A percentile compares a stretch with the other conserved stretches of the same genome.
Evolutionary conservation across 2,113 vertebrate genomes (phyloP).

Genomic region (Hystrix brachyura): DNA sequence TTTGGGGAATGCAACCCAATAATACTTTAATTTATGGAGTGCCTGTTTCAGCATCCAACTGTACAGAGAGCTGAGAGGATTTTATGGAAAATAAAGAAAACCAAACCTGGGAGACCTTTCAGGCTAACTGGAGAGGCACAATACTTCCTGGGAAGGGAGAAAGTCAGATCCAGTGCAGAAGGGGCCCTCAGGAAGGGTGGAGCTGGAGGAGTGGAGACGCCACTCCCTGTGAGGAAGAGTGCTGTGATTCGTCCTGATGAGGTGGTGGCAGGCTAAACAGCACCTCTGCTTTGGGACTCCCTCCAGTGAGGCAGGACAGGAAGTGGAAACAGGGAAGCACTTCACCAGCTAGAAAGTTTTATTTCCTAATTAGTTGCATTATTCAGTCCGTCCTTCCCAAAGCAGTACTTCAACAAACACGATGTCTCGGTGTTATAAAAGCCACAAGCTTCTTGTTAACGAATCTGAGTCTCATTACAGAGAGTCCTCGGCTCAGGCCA

Average conservation of each 20-base stretch:
- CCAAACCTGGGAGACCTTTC: background rate
- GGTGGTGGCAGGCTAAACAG: background rate
- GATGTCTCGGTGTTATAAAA: background rate
- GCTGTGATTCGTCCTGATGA: background rate
- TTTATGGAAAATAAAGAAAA: constrained; percentile 51
- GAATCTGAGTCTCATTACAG: background rate
- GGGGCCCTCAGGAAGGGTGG: background rate
- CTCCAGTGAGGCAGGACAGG: background rate
- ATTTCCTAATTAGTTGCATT: background rate
- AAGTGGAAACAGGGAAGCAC: background rate
- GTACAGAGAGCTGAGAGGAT: constrained; percentile 7
- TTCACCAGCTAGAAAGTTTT: constrained; percentile 15
- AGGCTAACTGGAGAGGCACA: background rate
- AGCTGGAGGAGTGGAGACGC: background rate
- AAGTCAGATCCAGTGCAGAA: background rate
- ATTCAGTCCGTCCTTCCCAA: background rate
- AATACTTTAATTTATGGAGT: constrained; percentile 66
- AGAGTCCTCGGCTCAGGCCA: background rate
- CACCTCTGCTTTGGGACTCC: background rate
- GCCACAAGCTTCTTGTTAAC: background rate
- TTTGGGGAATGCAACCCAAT: constrained; percentile 56
- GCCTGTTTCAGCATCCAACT: background rate
- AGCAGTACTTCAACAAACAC: background rate
- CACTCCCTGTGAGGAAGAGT: background rate
- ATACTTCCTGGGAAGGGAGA: background rate